A percentile compares a stretch with the other conserved stretches of the same genome.
Evolutionary conservation across 35 echinoderm and acorn worm genomes (phyloP).

Genomic region (Chiridota heheva): DNA sequence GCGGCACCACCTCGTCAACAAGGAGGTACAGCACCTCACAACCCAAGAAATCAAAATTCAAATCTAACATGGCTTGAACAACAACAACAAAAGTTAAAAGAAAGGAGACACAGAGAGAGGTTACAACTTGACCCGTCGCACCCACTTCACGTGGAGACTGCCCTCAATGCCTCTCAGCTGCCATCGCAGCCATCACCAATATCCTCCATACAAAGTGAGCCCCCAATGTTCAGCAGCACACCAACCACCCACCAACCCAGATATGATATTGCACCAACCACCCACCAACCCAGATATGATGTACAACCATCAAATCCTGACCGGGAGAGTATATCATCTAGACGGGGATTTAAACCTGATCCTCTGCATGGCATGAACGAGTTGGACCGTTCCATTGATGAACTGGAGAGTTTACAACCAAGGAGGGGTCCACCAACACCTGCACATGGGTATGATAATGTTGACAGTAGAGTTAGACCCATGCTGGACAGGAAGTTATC

Average conservation of each 20-base stretch:
- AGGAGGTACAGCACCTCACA: neutral
- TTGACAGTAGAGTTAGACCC: no score
- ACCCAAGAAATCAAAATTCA: no score
- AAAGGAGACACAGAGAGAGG: constrained; percentile 29
- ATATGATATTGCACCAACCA: neutral
- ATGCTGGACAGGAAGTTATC: no score
- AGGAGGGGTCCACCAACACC: constrained; percentile 34
- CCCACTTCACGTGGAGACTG: constrained; percentile 27
- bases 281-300: neutral
- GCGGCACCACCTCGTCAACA: neutral
- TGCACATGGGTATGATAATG: constrained; percentile 33
- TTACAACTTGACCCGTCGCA: constrained; percentile 29
- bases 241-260: neutral
- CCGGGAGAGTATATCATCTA: neutral
- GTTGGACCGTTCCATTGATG: neutral
- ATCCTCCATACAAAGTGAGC: constrained; percentile 33
- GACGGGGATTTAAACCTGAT: neutral
- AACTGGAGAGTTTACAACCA: neutral
- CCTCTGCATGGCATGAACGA: neutral
- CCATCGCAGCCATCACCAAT: constrained; percentile 36
- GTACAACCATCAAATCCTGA: neutral
- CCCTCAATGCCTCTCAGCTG: constrained; percentile 12
- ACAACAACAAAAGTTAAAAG: constrained; percentile 54
- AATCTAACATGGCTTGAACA: constrained; percentile 54
- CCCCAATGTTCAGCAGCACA: constrained; percentile 21